Conservation (phyloP, 2,888 invertebrate species). For the Leistus spinibarbis region DNA sequence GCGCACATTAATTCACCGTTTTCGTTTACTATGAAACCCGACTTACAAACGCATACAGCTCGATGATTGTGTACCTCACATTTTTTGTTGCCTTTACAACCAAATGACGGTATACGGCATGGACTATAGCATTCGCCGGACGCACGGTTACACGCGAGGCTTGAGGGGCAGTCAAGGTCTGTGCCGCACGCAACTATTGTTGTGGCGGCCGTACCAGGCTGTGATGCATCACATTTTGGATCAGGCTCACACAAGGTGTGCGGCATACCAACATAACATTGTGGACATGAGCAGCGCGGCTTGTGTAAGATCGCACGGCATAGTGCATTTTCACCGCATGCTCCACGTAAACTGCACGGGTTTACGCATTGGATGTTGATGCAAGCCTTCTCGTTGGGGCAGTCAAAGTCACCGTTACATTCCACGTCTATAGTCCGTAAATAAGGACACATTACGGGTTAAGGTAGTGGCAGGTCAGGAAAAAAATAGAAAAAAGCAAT, state of each 20-base stretch:
- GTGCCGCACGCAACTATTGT: conserved; percentile 62
- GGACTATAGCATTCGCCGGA: conserved; percentile 82
- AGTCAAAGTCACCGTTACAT: conserved; percentile 90
- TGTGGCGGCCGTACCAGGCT: conserved; percentile 63
- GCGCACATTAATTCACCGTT: conserved; percentile 86
- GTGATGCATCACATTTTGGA: conserved; percentile 73
- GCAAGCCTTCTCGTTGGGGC: conserved; percentile 90
- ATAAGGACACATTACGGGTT: conserved; percentile 40
- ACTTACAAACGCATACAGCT: conserved; percentile 87
- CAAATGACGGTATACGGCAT: conserved; percentile 70
- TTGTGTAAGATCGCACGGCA: conserved; percentile 85
- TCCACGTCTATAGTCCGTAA: conserved; percentile 58
- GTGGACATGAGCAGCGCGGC: conserved; percentile 86
- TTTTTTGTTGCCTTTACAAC: conserved; percentile 81
- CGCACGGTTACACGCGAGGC: conserved; percentile 72
- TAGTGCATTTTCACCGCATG: conserved; percentile 87
- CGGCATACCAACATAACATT: conserved; percentile 85
- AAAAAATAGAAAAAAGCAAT: conserved; percentile 73
- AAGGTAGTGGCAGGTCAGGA: conserved; percentile 53
- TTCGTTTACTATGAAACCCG: conserved; percentile 87
- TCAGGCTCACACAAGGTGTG: conserved; percentile 79
- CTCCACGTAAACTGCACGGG: conserved; percentile 86
- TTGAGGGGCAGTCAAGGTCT: conserved; percentile 75
- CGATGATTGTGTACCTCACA: conserved; percentile 87
- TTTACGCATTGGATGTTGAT: conserved; percentile 89